These are phyloP conservation scores for Epirrita christyi DNA, from an alignment of 2,888 invertebrate genomes.

Conservation along the genomic window DNA sequence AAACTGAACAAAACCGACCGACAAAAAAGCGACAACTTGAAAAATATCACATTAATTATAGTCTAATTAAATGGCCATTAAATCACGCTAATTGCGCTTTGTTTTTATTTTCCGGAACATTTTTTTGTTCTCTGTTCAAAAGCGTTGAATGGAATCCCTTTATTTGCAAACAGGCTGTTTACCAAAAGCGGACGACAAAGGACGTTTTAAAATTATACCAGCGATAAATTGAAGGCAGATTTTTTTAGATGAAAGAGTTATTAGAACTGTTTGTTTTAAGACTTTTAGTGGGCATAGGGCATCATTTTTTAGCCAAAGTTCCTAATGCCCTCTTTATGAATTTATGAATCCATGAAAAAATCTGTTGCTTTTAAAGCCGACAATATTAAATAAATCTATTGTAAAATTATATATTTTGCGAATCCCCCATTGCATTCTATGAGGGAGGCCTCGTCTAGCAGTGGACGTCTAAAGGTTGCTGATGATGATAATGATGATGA, in stretches of 20 bases:
- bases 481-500: too few relatives aligned
- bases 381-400: too few relatives aligned
- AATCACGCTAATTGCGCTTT: conserved; percentile 82
- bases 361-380: too few relatives aligned
- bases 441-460: too few relatives aligned
- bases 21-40: conserved; percentile 52
- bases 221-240: conserved; percentile 65
- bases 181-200: conserved; percentile 78
- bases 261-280: conserved; percentile 16
- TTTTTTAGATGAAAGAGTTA: conserved; percentile 35
- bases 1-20: conserved; percentile 39
- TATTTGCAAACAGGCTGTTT: conserved; percentile 81
- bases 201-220: conserved; percentile 76
- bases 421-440: too few relatives aligned
- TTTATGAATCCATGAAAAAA: too few relatives aligned
- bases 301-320: too few relatives aligned
- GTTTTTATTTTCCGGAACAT: conserved; percentile 76
- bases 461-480: too few relatives aligned
- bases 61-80: conserved; percentile 80
- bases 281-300: too few relatives aligned
- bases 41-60: conserved; percentile 77
- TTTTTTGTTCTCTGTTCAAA: conserved; percentile 47
- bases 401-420: too few relatives aligned
- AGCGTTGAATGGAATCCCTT: conserved; percentile 78
- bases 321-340: too few relatives aligned